These are phyloP conservation scores for Chrysochloris asiatica DNA, from an alignment of 2,113 vertebrate species.

Conservation along the genomic window DNA sequence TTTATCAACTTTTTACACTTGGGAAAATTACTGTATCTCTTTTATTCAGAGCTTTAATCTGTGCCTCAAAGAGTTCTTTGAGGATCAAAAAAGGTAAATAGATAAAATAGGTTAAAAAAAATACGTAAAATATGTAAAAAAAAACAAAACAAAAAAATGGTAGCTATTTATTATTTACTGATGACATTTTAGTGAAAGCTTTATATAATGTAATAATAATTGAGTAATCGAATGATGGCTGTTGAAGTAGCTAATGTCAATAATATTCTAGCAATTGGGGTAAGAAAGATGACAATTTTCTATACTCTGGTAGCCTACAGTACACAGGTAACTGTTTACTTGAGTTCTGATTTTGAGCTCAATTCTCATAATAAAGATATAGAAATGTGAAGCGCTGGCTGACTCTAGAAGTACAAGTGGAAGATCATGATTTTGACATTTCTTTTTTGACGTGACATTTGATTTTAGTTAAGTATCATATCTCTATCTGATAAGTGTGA, in stretches of 20 bases:
- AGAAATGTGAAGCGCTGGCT: not conserved
- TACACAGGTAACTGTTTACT: not conserved
- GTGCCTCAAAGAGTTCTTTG: not conserved
- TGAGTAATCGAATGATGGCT: slow-evolving; percentile 39
- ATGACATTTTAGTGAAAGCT: slow-evolving; percentile 18
- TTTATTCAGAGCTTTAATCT: slow-evolving; percentile 29
- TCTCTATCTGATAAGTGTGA: not conserved
- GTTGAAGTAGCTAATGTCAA: not conserved
- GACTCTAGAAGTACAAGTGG: not conserved
- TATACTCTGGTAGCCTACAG: not conserved
- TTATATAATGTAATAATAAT: slow-evolving; percentile 14
- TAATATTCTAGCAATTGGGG: not conserved
- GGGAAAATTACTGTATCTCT: not conserved
- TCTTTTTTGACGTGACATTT: not conserved
- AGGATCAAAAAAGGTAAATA: not conserved
- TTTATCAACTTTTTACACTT: slow-evolving; percentile 23
- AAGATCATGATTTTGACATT: not conserved
- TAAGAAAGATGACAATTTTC: not conserved
- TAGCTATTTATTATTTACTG: slow-evolving; percentile 37
- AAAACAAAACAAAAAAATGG: no score
- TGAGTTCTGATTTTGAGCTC: not conserved
- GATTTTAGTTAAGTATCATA: no score
- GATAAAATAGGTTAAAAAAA: not conserved
- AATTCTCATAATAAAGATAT: not conserved
- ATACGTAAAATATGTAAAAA: not conserved